A percentile compares a stretch with the other conserved stretches of the same genome.
phyloP scores from a whole-genome alignment of 2,113 vertebrate species.

The Rhadina sibilatrix region DNA sequence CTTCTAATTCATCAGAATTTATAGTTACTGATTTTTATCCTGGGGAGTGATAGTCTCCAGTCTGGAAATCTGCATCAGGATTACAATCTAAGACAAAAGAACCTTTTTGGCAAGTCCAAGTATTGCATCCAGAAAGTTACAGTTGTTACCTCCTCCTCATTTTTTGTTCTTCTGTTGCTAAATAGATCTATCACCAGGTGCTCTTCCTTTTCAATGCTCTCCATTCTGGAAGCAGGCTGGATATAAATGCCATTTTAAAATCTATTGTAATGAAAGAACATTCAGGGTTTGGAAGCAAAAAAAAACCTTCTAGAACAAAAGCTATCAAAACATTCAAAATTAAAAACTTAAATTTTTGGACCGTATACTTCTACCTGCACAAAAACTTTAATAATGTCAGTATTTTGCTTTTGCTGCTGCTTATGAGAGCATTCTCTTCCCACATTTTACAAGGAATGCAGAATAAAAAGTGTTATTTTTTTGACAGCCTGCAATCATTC shows the following conservation, averaged over 20 bases:
- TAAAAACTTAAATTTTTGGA: neutral
- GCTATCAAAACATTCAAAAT: neutral
- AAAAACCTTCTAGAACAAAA: neutral
- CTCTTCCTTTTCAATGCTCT: neutral
- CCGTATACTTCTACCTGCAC: neutral
- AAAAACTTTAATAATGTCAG: neutral
- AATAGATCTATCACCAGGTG: neutral
- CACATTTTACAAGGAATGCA: neutral
- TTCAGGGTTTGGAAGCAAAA: neutral
- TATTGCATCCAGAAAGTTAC: neutral
- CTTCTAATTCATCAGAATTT: neutral
- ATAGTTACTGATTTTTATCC: neutral
- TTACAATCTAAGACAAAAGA: neutral
- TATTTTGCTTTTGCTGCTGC: neutral
- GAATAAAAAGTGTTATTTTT: neutral
- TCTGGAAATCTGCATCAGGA: neutral
- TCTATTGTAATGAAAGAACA: neutral
- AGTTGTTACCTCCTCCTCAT: neutral
- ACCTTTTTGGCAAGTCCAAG: neutral
- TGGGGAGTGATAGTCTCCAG: neutral
- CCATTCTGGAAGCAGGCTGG: neutral
- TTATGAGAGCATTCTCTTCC: neutral
- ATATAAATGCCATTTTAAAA: neutral
- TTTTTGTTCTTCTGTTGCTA: neutral
- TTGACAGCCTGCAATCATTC: neutral